Evolutionary conservation across 2,113 vertebrate genomes (phyloP).

Genomic region (Ancistrus triradiatus): DNA sequence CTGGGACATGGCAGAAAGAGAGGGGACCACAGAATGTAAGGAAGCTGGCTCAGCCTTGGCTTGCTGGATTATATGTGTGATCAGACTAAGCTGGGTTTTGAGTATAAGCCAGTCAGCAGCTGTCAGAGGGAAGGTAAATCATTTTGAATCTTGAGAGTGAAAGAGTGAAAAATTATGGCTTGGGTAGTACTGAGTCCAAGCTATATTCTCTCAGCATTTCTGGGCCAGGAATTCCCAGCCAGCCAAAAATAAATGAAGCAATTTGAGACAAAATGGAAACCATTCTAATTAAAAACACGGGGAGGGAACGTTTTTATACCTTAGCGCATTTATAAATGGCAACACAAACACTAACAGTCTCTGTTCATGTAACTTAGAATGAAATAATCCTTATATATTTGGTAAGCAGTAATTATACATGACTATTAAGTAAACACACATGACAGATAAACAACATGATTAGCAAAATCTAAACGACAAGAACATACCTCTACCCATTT

Average conservation of each 20-base stretch:
- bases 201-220: constrained; percentile 58
- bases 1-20: constrained; percentile 3
- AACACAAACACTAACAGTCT: background rate
- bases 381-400: constrained; percentile 22
- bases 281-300: constrained; percentile 65
- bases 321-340: constrained; percentile 27
- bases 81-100: constrained; percentile 54
- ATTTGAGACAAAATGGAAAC: constrained; percentile 55
- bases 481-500: background rate
- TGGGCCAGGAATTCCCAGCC: constrained; percentile 62
- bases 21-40: background rate
- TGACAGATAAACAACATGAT: background rate
- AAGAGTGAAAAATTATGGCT: constrained; percentile 58
- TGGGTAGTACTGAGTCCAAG: constrained; percentile 54
- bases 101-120: constrained; percentile 58
- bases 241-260: constrained; percentile 67
- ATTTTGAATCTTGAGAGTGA: constrained; percentile 68
- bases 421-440: background rate
- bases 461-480: constrained; percentile 5
- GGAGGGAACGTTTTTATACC: constrained; percentile 45
- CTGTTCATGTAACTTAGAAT: background rate
- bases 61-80: constrained; percentile 45
- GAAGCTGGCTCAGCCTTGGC: constrained; percentile 27
- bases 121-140: constrained; percentile 63
- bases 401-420: constrained; percentile 12